Evolutionary conservation across 2,113 vertebrate genomes (phyloP).

Genomic region (Australoheros scitulus): DNA sequence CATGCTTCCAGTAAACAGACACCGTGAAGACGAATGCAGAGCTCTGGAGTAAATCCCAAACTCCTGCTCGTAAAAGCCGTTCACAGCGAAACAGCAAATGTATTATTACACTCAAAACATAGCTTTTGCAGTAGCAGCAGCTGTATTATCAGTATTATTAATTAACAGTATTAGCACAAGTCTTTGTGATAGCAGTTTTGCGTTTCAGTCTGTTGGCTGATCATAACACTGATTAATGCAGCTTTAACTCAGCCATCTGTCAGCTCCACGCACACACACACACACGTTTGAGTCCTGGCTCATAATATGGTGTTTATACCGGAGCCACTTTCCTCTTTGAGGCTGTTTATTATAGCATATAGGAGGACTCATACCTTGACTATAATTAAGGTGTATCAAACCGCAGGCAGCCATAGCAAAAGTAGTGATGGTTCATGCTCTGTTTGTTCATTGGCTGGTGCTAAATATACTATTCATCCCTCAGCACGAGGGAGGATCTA

Average conservation of each 20-base stretch:
- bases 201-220: conserved; percentile 55
- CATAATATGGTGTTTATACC: conserved; percentile 26
- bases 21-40: not conserved
- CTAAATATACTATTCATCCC: not conserved
- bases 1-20: not conserved
- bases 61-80: not conserved
- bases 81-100: not conserved
- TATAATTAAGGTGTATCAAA: not conserved
- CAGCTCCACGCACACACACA: conserved; percentile 31
- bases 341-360: conserved; percentile 24
- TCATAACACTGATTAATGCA: conserved; percentile 70
- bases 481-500: not conserved
- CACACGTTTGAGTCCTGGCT: conserved; percentile 31
- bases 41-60: not conserved
- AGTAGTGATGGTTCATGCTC: not conserved
- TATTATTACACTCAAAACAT: not conserved
- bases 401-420: not conserved
- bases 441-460: not conserved
- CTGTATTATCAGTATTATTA: conserved; percentile 21
- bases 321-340: conserved; percentile 7
- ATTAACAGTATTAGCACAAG: conserved; percentile 26
- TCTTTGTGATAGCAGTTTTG: conserved; percentile 38
- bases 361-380: not conserved
- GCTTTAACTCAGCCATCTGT: conserved; percentile 69
- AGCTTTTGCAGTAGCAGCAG: not conserved